A percentile compares a stretch with the other conserved stretches of the same genome.
Evolutionary conservation across 2,113 vertebrate species (phyloP).

Genomic region (Strigops habroptila): DNA sequence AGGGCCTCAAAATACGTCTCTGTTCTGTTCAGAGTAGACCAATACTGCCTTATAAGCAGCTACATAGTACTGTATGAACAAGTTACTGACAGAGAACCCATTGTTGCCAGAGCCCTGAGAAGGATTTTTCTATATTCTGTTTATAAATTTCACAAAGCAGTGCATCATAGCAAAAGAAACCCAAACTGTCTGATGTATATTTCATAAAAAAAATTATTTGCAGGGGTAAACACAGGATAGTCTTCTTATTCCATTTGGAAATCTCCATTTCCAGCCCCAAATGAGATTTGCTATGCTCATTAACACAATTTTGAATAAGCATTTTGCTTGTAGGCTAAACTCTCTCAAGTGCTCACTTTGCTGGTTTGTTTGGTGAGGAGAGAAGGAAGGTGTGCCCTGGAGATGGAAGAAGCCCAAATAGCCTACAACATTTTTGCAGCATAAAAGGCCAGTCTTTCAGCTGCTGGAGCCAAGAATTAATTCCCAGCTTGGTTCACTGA

Average conservation of each 20-base stretch:
- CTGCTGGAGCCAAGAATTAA: background rate
- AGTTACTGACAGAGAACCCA: background rate
- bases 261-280: background rate
- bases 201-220: slow-evolving; percentile 27
- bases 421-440: background rate
- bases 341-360: background rate
- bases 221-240: background rate
- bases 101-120: background rate
- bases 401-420: background rate
- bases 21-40: background rate
- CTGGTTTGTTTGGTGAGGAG: slow-evolving; percentile 1
- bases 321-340: slow-evolving; percentile 23
- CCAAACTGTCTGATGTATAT: background rate
- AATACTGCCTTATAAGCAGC: background rate
- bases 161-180: slow-evolving; percentile 29
- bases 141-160: background rate
- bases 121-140: background rate
- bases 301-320: background rate
- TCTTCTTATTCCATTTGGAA: slow-evolving; percentile 9
- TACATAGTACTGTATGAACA: background rate
- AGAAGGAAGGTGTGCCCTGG: background rate
- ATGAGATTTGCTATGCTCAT: background rate
- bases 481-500: background rate
- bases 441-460: background rate
- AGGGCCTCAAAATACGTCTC: background rate